Evolutionary conservation across 1,140 invertebrate genomes (phyloP).

Genomic region (Littorina saxatilis): DNA sequence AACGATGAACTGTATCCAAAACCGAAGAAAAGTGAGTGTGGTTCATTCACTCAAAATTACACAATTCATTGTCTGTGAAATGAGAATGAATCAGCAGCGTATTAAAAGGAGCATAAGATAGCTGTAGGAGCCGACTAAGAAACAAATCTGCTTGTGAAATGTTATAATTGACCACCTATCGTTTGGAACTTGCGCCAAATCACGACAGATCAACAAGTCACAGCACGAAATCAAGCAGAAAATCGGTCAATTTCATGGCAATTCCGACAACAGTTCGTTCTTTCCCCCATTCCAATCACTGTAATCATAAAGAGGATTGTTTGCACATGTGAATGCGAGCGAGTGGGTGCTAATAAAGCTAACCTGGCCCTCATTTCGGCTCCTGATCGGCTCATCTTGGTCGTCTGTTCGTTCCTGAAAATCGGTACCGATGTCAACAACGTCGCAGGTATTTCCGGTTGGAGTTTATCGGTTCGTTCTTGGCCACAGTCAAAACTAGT

Average conservation of each 20-base stretch:
- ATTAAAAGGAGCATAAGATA: too few relatives aligned
- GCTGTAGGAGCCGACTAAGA: too few relatives aligned
- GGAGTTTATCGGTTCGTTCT: not conserved
- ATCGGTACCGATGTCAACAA: conserved; percentile 1
- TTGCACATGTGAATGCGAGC: too few relatives aligned
- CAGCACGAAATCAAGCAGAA: conserved; percentile 14
- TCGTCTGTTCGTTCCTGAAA: not conserved
- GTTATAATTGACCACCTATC: too few relatives aligned
- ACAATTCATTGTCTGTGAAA: too few relatives aligned
- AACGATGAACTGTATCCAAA: too few relatives aligned
- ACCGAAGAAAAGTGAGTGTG: too few relatives aligned
- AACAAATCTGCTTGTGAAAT: too few relatives aligned
- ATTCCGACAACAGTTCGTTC: not conserved
- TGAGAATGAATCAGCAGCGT: too few relatives aligned
- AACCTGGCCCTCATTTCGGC: conserved; percentile 52
- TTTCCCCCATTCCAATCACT: not conserved
- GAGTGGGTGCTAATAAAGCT: too few relatives aligned
- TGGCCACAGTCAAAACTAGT: not conserved
- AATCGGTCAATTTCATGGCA: not conserved
- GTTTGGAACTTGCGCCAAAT: not conserved
- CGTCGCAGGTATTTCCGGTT: not conserved
- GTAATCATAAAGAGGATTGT: too few relatives aligned
- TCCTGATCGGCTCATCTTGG: conserved; percentile 48
- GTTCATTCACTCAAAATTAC: too few relatives aligned
- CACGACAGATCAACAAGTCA: not conserved